Base-by-base conservation (phyloP, 2,888 invertebrate species). In the Temnothorax unifasciatus region DNA sequence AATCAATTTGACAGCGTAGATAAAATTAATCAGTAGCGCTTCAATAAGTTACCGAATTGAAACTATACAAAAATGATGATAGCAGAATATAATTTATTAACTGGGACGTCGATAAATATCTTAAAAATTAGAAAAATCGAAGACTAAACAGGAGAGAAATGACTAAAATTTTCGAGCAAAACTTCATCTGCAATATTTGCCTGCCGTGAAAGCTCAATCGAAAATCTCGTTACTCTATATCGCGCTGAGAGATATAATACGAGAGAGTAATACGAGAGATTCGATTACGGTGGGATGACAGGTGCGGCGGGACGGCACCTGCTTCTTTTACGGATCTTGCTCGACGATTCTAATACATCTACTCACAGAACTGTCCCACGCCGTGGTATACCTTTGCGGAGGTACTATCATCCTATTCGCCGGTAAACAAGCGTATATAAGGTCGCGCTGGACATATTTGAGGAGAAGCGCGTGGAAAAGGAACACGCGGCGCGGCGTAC, bases 231-330 rank as follows among this genome's bases (percentile, higher is more conserved):
- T 25, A 34, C n/a, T 71, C 21, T n/a, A 79, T 77, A 84, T 84
- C 79, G 81, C 63, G 82, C 75, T 34, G 64, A 74, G 57, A 69
- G 29, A 3, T 29, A 29, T 29, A 29, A 29, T 29, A 29, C 29
- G 29, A 29, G 29, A 29, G 29, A 29, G 29, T 29, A 29, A 50
- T 57, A 61, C 11, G 69, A 76, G 41, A 52, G 34, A 64, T 59
- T 77, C 61, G 68, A 69, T 79, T 69, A 52, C 81, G 41, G 81
- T 38, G 44, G 75, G 87, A 73, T 89, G 92, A 92, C 93, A 93
- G 92, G 92, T 93, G 92, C 90, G 68, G 47, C 47, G 15, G 15
- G 83, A 85, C 75, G 92, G 92, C 93, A 93, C 93, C 92, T 92
- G 93, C 90, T 84, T 85, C 84, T 85, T 93, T 92, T 92, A 92